Conservation (phyloP, 2,797 vertebrate species). For the Neosilurus hyrtlii region DNA sequence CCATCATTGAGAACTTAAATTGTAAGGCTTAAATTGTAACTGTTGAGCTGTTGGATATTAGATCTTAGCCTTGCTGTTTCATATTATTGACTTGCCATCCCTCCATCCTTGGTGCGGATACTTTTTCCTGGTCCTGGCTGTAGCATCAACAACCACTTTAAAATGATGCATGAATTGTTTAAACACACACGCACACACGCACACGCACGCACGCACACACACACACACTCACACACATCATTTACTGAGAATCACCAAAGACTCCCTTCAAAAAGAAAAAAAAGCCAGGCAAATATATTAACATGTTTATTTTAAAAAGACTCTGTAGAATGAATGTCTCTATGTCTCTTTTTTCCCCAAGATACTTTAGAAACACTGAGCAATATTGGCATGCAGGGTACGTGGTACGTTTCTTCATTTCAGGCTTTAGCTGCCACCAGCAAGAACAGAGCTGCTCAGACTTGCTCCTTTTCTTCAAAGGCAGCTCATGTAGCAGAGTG, state of each 20-base stretch:
- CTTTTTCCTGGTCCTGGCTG: not conserved
- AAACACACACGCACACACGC: not conserved
- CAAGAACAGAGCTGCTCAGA: slow-evolving; percentile 2
- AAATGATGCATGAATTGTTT: not conserved
- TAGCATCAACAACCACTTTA: not conserved
- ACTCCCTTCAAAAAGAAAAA: not conserved
- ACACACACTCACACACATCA: not conserved
- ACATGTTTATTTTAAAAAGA: not conserved
- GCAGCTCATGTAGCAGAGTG: slow-evolving; percentile 5
- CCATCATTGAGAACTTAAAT: not conserved
- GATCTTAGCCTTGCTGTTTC: not conserved
- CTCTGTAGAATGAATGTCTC: not conserved
- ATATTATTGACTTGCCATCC: not conserved
- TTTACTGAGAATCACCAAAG: not conserved
- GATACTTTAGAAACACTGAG: not conserved
- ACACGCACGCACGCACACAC: not conserved
- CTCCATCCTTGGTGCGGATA: not conserved
- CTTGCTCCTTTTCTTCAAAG: not conserved
- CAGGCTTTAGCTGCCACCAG: not conserved
- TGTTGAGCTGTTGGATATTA: not conserved
- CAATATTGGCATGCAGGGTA: not conserved
- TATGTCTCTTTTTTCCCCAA: not conserved
- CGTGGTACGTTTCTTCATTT: not conserved
- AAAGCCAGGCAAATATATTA: not conserved
- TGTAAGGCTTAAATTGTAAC: no score